Percentiles rank a stretch among this genome's conserved stretches.
These are phyloP conservation scores for Alectura lathami DNA, from an alignment of 2,113 vertebrate genomes.

Conservation along the genomic window DNA sequence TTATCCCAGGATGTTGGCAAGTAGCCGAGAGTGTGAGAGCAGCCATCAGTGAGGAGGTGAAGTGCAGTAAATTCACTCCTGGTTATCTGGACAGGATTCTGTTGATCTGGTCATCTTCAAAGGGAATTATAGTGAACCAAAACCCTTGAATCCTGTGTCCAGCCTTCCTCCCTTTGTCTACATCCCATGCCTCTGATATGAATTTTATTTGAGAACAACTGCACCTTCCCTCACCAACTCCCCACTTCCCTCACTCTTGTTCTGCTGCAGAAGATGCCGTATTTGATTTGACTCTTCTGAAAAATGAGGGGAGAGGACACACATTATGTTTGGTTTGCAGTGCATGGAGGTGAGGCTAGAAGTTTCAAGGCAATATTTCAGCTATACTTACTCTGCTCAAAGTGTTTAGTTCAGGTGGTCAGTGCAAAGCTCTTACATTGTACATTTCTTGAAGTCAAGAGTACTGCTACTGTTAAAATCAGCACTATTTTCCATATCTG, in stretches of 20 bases:
- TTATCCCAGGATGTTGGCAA: neutral
- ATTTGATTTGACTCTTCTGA: neutral
- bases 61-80: neutral
- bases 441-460: neutral
- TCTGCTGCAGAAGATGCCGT: neutral
- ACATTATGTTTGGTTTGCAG: neutral
- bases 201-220: neutral
- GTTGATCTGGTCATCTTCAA: neutral
- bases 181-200: neutral
- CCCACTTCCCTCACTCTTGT: too few relatives aligned
- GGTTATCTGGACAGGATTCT: neutral
- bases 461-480: neutral
- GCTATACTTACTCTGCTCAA: neutral
- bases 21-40: neutral
- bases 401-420: neutral
- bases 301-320: neutral
- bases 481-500: neutral
- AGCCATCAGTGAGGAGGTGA: neutral
- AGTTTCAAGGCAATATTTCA: neutral
- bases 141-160: accelerated
- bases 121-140: neutral
- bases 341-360: neutral
- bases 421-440: neutral
- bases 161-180: neutral
- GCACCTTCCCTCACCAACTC: neutral